Percentiles rank a stretch among this genome's conserved stretches.
phyloP scores from a whole-genome alignment of 2,113 vertebrate genomes.

The Salminus brasiliensis region DNA sequence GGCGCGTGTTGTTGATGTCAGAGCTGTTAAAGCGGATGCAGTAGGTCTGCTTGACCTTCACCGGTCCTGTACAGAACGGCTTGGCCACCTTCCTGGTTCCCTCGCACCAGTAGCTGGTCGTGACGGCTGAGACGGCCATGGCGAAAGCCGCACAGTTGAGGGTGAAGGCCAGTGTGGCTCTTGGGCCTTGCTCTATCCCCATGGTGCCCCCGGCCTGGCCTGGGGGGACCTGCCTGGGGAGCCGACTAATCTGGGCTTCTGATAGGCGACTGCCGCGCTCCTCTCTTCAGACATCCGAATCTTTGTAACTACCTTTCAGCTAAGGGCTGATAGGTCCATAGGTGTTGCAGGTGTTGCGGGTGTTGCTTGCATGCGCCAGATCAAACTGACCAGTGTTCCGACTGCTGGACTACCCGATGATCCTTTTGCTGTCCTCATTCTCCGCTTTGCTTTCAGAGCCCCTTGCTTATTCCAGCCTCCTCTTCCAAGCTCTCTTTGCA shows the following conservation, averaged over 20 bases:
- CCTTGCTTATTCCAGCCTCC: slow-evolving; percentile 25
- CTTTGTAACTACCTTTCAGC: slow-evolving; percentile 69
- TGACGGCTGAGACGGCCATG: slow-evolving; percentile 83
- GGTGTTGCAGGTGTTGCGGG: slow-evolving; percentile 39
- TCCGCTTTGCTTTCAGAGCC: slow-evolving; percentile 6
- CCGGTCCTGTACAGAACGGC: slow-evolving; percentile 79
- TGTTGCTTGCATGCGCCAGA: neutral
- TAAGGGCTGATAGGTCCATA: slow-evolving; percentile 48
- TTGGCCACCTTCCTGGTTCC: slow-evolving; percentile 86
- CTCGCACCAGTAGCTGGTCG: slow-evolving; percentile 91
- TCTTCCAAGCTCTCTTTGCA: neutral
- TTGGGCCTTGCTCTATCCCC: slow-evolving; percentile 72
- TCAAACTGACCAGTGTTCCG: slow-evolving; percentile 29
- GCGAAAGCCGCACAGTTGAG: slow-evolving; percentile 81
- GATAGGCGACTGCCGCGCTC: slow-evolving; percentile 57
- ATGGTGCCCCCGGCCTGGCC: slow-evolving; percentile 59
- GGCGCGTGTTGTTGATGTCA: slow-evolving; percentile 73
- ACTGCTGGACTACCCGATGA: neutral
- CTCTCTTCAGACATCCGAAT: slow-evolving; percentile 66
- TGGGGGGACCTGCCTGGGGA: slow-evolving; percentile 39
- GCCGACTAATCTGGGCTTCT: slow-evolving; percentile 69
- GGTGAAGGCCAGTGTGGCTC: slow-evolving; percentile 80
- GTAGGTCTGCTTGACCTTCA: slow-evolving; percentile 67
- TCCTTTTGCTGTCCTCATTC: neutral
- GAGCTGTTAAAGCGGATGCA: slow-evolving; percentile 83